Base-by-base conservation (phyloP, 2,888 invertebrate species). In the Eilema sororculum region DNA sequence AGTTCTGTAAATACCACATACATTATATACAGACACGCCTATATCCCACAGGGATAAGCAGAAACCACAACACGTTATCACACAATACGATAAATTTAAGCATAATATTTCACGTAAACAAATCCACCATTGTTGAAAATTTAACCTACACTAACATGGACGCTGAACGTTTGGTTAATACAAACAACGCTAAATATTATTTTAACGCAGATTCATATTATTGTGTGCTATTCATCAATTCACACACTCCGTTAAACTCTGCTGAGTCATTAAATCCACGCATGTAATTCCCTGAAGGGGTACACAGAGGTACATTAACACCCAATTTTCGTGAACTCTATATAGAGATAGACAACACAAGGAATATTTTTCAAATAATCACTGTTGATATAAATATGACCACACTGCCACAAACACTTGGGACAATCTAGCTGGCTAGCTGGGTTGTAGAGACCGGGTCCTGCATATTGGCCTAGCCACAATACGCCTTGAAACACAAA, bases 181-280 rank as follows among this genome's bases (percentile, higher is more conserved):
- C 63, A 63, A 63, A 63, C 25, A 63, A 10, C 46, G 46, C 25
- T 25, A 46, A 73, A 28, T 75, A 68, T 77, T 72, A 76, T 61
- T 63, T 63, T 33, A 65, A 66, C 46, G 61, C 63, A 67, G 61
- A 60, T 69, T 59, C 24, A 57, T 37, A 64, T 72, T 67, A 52
- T 52, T n/a, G 20, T 64, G 58, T 22, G 58, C 59, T 70, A 79
- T 81, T 81, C 73, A 76, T 76, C 80, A 79, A 78, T 73, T 72
- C 66, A 73, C 81, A 13, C 66, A 73, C 72, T 65, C 63, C 24
- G 71, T 65, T 71, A 75, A 79, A 78, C 72, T 81, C 79, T 75
- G 71, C 58, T 66, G 22, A 65, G 67, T 67, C 60, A 58, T 66
- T 33, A 33, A 33, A 33, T 8, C 8, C 30, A 33, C 30, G 30